Base-by-base conservation (phyloP, 2,113 vertebrate genomes). In the Phocoena sinus region DNA sequence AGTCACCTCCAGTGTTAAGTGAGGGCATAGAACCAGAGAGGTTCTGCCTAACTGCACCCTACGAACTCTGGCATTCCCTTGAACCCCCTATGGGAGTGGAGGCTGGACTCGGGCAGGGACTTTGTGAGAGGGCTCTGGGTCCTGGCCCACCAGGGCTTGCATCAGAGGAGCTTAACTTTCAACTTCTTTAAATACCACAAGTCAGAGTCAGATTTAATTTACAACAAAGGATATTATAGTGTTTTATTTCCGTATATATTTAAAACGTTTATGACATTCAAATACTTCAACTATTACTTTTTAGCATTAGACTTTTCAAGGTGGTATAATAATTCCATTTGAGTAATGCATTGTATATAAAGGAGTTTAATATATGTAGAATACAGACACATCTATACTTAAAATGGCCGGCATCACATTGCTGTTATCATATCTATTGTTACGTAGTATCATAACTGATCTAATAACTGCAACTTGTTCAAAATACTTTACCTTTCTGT, bases 191-290 rank as follows among this genome's bases (percentile, higher is more conserved):
- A 58, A 74, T 36, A 90, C 47, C 36, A 73, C 73, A 33, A 28
- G 82, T 83, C 12, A 56, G 68, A 92, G 68, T 60, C 77, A 87
- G 53, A 87, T 70, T 81, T 91, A 28, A 96, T 56, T 79, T 70
- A 44, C 91, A 88, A 58, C 8, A 65, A 76, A 80, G 18, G 5
- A 11, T 76, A 44, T 53, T 74, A 36, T 74, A 6, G 3, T 25
- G 62, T n/a, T 94, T 85, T 50, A 87, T 70, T 85, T 95, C 77
- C 26, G 38, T 89, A 85, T 38, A n/a, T 65, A 79, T 88, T 96
- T 91, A 36, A 95, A 91, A 60, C 71, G 21, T 84, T 89, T 80
- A 83, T 56, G 56, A 84, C n/a, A 80, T 91, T 88, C 62, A 80
- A 93, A 76, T 81, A 28, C 18, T 84, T 96, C 70, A 65, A 58